These are phyloP conservation scores for Apantesis nais DNA, from an alignment of 2,888 invertebrate species.

Conservation along the genomic window DNA sequence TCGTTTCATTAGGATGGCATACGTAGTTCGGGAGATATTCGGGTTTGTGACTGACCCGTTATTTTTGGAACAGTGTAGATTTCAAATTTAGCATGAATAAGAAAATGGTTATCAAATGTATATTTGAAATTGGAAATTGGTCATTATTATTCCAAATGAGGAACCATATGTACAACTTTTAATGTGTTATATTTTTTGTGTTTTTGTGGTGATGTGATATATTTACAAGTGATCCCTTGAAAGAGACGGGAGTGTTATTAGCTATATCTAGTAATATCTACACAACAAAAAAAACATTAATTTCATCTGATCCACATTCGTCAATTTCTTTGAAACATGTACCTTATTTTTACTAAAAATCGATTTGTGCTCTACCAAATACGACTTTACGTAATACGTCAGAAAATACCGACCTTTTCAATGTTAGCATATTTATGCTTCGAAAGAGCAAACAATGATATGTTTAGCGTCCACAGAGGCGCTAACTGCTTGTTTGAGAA, in stretches of 20 bases:
- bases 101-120: no score
- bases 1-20: no score
- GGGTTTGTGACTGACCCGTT: no score
- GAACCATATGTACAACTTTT: no score
- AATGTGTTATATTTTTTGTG: constrained; percentile 6
- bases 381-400: background rate
- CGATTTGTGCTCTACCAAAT: background rate
- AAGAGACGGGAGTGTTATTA: constrained; percentile 21
- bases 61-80: no score
- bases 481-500: constrained; percentile 67
- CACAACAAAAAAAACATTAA: constrained; percentile 22
- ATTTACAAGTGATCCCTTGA: constrained; percentile 23
- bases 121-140: no score
- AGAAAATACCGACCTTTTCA: constrained; percentile 32
- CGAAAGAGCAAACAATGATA: constrained; percentile 57
- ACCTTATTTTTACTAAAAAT: background rate
- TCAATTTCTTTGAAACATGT: background rate
- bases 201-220: constrained; percentile 32
- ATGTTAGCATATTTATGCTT: constrained; percentile 42
- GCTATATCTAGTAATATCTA: constrained; percentile 34
- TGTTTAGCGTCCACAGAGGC: constrained; percentile 59
- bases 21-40: no score
- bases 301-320: constrained; percentile 6
- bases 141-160: no score
- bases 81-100: no score